These are phyloP conservation scores for Rhagoletis pomonella DNA, from an alignment of 1,140 invertebrate species.

Conservation along the genomic window DNA sequence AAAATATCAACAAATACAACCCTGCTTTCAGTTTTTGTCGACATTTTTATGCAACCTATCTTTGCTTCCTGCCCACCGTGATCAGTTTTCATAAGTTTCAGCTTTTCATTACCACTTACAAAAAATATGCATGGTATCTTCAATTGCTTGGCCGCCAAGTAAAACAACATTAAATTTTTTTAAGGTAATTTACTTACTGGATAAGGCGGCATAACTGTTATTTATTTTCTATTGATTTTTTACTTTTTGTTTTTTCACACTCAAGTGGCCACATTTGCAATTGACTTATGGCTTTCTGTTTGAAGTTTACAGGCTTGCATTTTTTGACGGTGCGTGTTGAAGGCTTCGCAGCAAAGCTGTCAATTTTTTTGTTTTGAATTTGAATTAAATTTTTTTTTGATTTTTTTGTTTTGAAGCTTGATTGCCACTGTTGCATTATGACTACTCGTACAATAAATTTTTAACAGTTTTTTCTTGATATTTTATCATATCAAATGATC, in stretches of 20 bases:
- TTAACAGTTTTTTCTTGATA: background rate
- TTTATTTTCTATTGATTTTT: background rate
- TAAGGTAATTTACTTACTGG: background rate
- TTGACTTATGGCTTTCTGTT: background rate
- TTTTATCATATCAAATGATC: background rate
- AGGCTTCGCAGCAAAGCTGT: background rate
- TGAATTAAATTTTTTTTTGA: no score
- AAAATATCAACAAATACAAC: no score
- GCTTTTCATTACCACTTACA: no score
- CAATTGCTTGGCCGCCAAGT: no score
- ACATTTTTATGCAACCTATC: no score
- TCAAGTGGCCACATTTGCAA: slow-evolving; percentile 1
- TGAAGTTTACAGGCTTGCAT: background rate
- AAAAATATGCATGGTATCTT: no score
- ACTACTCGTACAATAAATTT: background rate
- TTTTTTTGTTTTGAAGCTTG: background rate
- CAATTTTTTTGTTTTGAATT: background rate
- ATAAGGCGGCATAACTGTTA: background rate
- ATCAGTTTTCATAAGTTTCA: no score
- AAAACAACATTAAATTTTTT: background rate
- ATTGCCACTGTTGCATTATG: slow-evolving; percentile 5
- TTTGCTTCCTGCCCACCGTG: no score
- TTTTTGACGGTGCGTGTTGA: background rate
- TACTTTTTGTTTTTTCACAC: background rate
- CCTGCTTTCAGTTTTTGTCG: no score